Evolutionary conservation across 2,888 invertebrate species (phyloP), one percentile per base, ranked within the genome.

Genomic region (Melangyna quadrimaculata): DNA sequence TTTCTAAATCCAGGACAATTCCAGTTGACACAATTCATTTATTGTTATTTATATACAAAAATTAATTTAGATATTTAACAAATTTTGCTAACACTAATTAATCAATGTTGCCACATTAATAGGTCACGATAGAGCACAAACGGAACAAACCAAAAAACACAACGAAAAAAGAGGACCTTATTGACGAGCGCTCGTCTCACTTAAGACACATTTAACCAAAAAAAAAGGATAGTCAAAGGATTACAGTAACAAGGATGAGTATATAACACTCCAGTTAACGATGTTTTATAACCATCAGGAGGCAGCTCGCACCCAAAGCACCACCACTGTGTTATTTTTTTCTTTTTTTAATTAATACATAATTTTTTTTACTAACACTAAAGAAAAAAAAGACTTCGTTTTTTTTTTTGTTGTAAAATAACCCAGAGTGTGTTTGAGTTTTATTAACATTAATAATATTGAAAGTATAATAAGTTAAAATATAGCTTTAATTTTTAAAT

Each of bases 301-400:
- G 53, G 72, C 86, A 86, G 86, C 86, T 81, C 78, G 73, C 86
- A 81, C 86, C 81, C 81, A 81, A 86, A 86, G 86, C 86, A 86
- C 86, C 81, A 59, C 57, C 73, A 86, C 86, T 86, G 86, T 81
- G 81, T 86, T 86, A 81, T 48, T 35, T 24, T 57, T 27, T 14
- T 35, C n/a, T 65, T 45, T 65, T 45, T 45, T 65, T 45, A 40
- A 27, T 7, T 27, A 8, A 12, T 35, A 37, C n/a, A n/a, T n/a
- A n/a, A n/a, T n/a, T 7, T 14, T 35, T 35, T 8, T 35, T 37
- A 61, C 59, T 61, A 61, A 37, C 37, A 84, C 53, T 45, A 61
- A 72, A 63, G 71, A 71, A 48, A 22, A n/a, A 57, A 79, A 83
- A 79, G 83, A 83, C 74, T 83, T 71, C n/a, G 12, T 65, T 53